Base-by-base conservation (phyloP, 2,888 invertebrate genomes). In the Frankliniella intonsa region DNA sequence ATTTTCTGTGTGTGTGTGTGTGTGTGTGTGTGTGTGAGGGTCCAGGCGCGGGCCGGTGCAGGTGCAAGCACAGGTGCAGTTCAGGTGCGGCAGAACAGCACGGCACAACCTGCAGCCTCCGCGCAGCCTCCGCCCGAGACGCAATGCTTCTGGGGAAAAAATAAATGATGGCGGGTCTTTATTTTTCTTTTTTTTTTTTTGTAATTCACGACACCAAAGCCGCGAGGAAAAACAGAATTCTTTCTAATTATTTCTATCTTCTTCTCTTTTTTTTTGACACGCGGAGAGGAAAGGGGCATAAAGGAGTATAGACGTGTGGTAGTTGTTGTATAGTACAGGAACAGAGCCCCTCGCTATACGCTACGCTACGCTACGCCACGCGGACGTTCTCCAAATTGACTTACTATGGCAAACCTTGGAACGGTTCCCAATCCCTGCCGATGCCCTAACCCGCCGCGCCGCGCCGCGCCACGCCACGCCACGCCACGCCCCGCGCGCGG, bases 381-480 rank as follows among this genome's bases (percentile, higher is more conserved):
- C n/a, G n/a, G 38, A 38, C 38, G 38, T 38, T 5, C 38, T 19
- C 19, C 69, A 76, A 76, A 76, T 76, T 76, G 69, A 76, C 69
- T 76, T 76, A 76, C 69, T 76, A 76, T 22, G 69, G 69, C 22
- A 22, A 76, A 12, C 69, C 69, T 76, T 76, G 69, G 69, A 76
- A 76, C 69, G 22, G 69, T 76, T 76, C 69, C 69, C 69, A 76
- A 76, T 22, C 69, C 12, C 22, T 8, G 22, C 69, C 9, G 69
- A 76, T 76, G n/a, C 25, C 55, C 55, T 12, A 19, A 11, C 25
- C 69, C 10, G 25, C 22, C 69, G 1, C 69, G 22, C 65, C n/a
- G n/a, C 22, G 1, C 69, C 69, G 22, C 62, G 14, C 14, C 62
- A 3, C 7, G 14, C 62, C 14, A 7, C 62, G 62, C 69, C 69